Conservation (phyloP, 2,113 vertebrate genomes). For the Varanus salvator region DNA sequence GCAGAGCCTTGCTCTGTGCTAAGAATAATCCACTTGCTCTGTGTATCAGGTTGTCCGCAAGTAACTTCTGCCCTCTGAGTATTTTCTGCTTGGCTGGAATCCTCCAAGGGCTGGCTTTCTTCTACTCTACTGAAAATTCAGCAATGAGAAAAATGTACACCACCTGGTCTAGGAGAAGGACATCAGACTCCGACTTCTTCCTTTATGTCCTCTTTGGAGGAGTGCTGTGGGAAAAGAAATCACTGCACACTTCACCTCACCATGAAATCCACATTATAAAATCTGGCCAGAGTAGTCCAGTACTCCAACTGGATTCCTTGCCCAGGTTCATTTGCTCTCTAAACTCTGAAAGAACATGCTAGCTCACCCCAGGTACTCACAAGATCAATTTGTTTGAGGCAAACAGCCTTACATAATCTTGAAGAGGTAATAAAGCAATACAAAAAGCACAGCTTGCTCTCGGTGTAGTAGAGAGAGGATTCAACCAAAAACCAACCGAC, state of each 20-base stretch:
- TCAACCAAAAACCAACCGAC: neutral
- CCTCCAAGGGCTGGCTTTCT: slow-evolving; percentile 33
- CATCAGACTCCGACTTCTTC: neutral
- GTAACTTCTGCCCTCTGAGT: slow-evolving; percentile 45
- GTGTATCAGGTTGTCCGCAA: slow-evolving; percentile 39
- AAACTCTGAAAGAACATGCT: neutral
- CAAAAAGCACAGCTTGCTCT: neutral
- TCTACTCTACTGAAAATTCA: slow-evolving; percentile 32
- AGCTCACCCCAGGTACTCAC: too few relatives aligned
- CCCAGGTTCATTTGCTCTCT: neutral
- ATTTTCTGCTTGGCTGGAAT: slow-evolving; percentile 17
- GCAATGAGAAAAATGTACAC: neutral
- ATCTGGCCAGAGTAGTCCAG: neutral
- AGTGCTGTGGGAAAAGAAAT: slow-evolving; percentile 9
- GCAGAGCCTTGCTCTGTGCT: slow-evolving; percentile 47
- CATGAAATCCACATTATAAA: neutral
- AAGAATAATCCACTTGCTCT: slow-evolving; percentile 54
- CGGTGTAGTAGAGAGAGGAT: neutral
- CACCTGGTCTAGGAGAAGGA: slow-evolving; percentile 1
- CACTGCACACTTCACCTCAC: slow-evolving; percentile 3
- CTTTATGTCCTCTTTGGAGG: neutral
- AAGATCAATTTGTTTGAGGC: neutral
- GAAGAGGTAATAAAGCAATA: neutral
- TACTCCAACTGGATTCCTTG: neutral
- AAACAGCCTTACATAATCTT: neutral